phyloP scores from a whole-genome alignment of 2,888 invertebrate genomes.

The Orchesellides sinensis region DNA sequence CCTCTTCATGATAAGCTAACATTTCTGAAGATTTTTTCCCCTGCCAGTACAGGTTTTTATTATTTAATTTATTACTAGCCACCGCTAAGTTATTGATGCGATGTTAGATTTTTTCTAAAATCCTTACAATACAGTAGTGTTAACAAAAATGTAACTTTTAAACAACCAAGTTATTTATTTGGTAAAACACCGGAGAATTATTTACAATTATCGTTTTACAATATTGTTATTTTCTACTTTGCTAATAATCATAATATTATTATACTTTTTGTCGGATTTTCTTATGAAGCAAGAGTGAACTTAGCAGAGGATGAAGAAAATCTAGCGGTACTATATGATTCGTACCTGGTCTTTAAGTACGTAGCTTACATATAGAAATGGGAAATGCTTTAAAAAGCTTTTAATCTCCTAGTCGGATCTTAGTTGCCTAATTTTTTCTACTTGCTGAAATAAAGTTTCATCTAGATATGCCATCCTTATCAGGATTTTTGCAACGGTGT shows the following conservation, averaged over 20 bases:
- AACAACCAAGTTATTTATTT: no score
- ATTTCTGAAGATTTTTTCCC: not conserved
- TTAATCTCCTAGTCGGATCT: no score
- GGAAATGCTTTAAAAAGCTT: no score
- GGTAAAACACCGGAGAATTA: not conserved
- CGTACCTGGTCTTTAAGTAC: no score
- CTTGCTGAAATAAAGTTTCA: no score
- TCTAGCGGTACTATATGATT: no score
- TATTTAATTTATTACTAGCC: not conserved
- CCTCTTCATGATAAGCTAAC: not conserved
- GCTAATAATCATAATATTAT: no score
- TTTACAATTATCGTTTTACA: not conserved
- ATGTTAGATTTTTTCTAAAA: not conserved
- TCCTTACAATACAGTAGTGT: not conserved
- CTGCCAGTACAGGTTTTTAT: not conserved
- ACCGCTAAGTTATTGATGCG: not conserved
- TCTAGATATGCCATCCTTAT: no score
- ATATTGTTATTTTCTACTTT: not conserved
- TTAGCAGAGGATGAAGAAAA: not conserved
- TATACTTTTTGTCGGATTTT: not conserved
- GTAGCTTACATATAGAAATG: no score
- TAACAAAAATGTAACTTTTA: not conserved
- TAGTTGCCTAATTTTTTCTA: no score
- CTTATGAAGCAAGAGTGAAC: constrained; percentile 13
- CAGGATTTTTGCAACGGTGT: no score